Conservation (phyloP, 1,140 invertebrate genomes). For the Proctacanthus coquilletti region DNA sequence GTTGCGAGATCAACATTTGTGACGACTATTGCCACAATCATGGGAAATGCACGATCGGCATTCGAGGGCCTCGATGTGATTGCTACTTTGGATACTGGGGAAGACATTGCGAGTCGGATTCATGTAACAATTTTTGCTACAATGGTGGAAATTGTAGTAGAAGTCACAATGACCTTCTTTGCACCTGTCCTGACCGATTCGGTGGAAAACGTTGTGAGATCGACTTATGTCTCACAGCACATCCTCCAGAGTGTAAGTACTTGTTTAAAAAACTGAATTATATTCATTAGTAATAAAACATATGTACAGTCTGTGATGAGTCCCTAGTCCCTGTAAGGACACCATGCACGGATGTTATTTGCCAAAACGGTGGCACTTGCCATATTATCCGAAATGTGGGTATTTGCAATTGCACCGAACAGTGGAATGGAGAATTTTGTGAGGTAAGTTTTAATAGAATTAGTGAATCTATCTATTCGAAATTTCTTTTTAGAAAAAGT, state of each 20-base stretch:
- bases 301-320: constrained; percentile 15
- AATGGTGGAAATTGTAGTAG: constrained; percentile 34
- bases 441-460: constrained; percentile 26
- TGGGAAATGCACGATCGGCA: constrained; percentile 33
- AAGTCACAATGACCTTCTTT: constrained; percentile 12
- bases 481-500: constrained; percentile 25
- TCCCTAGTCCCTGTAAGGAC: constrained; percentile 14
- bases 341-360: constrained; percentile 24
- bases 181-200: constrained; percentile 18
- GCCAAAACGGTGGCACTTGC: constrained; percentile 22
- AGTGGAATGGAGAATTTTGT: constrained; percentile 50
- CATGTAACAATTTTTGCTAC: constrained; percentile 36
- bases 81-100: constrained; percentile 39
- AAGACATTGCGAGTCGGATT: constrained; percentile 37
- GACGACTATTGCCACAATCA: constrained; percentile 35
- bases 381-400: constrained; percentile 23
- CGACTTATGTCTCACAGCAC: constrained; percentile 22
- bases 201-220: constrained; percentile 24
- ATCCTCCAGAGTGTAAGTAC: constrained; percentile 16
- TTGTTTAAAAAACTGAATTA: no score
- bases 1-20: constrained; percentile 30
- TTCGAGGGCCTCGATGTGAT: constrained; percentile 30
- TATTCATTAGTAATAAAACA: no score
- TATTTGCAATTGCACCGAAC: constrained; percentile 43
- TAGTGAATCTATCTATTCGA: background rate